Conservation (phyloP, 2,797 vertebrate genomes). For the Phaenicophaeus curvirostris region DNA sequence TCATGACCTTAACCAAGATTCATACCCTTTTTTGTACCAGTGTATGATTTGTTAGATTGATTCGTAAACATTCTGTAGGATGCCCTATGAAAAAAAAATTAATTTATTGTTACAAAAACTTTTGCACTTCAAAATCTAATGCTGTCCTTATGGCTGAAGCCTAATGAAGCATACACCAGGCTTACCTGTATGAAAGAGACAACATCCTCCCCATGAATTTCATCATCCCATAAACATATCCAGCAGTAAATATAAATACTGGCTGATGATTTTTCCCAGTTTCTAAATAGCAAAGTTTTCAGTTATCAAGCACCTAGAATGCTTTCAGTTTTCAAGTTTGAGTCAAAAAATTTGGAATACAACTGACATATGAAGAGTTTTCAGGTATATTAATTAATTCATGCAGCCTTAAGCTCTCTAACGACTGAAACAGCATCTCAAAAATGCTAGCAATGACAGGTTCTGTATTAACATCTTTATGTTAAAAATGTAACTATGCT, state of each 20-base stretch:
- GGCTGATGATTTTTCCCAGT: background rate
- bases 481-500: background rate
- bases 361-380: background rate
- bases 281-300: background rate
- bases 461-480: background rate
- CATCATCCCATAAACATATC: background rate
- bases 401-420: background rate
- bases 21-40: background rate
- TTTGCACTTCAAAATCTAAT: background rate
- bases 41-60: fast-evolving
- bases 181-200: background rate
- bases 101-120: background rate
- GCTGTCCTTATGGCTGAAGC: background rate
- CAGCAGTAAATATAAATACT: background rate
- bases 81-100: background rate
- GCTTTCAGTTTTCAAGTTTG: background rate
- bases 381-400: background rate
- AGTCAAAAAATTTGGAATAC: background rate
- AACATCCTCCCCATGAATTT: background rate
- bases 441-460: background rate
- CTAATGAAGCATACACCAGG: background rate
- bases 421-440: fast-evolving
- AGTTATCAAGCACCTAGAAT: background rate
- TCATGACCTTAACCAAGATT: background rate
- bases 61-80: background rate